These are phyloP conservation scores for Drosophila gaucha DNA, from an alignment of 2,888 invertebrate species.

Conservation along the genomic window DNA sequence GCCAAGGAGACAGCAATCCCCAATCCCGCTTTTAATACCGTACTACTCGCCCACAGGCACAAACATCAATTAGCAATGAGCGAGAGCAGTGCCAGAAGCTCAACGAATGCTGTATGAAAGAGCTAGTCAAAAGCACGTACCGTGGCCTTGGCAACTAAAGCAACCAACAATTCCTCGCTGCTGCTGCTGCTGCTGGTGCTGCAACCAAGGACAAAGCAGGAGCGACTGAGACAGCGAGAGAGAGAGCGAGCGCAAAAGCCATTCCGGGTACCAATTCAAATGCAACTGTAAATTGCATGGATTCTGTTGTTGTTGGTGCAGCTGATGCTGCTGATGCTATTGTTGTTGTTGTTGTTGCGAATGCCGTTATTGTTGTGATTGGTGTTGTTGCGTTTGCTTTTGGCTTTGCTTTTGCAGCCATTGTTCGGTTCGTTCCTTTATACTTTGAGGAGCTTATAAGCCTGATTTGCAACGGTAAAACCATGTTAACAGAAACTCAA, in stretches of 20 bases:
- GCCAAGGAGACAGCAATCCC: slow-evolving; percentile 10
- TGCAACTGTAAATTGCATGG: slow-evolving; percentile 36
- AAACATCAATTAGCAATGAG: slow-evolving; percentile 60
- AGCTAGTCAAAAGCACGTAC: slow-evolving; percentile 11
- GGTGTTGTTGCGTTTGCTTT: not conserved
- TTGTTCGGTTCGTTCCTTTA: not conserved
- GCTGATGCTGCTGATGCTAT: not conserved
- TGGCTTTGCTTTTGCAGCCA: not conserved
- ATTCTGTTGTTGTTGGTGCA: not conserved
- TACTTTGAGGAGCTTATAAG: not conserved
- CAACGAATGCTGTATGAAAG: slow-evolving; percentile 16
- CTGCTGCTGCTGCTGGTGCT: slow-evolving; percentile 8
- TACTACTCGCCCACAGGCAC: slow-evolving; percentile 11
- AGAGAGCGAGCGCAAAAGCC: not conserved
- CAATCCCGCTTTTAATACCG: too few relatives aligned
- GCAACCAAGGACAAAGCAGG: slow-evolving; percentile 20
- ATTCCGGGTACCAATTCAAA: slow-evolving; percentile 28
- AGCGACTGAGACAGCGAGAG: not conserved
- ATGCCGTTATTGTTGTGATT: slow-evolving; percentile 12
- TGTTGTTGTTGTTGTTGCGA: slow-evolving; percentile 2
- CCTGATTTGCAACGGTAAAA: slow-evolving; percentile 2
- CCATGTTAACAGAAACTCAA: slow-evolving; percentile 5
- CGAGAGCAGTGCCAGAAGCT: slow-evolving; percentile 30
- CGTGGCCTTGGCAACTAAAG: slow-evolving; percentile 62
- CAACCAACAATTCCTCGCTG: slow-evolving; percentile 9